Conservation (phyloP, 2,888 invertebrate genomes). For the Rhimphoctona megacephalus region DNA sequence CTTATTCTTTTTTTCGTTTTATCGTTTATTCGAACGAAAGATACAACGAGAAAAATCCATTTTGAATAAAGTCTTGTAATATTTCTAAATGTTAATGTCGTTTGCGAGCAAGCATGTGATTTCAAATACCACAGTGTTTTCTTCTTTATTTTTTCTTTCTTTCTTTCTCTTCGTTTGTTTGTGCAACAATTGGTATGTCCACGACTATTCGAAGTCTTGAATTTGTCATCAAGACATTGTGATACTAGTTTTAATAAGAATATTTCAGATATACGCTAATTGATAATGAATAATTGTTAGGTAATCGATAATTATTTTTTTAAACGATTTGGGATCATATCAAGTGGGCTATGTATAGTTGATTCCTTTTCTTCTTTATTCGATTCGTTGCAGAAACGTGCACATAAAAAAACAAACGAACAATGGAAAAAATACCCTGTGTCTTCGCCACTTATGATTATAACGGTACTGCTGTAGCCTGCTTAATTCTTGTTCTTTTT, state of each 20-base stretch:
- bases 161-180: slow-evolving; percentile 14
- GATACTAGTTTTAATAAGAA: slow-evolving; percentile 81
- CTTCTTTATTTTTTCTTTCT: slow-evolving; percentile 2
- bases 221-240: slow-evolving; percentile 82
- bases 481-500: background rate
- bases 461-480: slow-evolving; percentile 35
- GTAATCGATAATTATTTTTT: slow-evolving; percentile 77
- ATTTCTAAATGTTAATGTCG: slow-evolving; percentile 19
- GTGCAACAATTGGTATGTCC: slow-evolving; percentile 69
- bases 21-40: slow-evolving; percentile 4
- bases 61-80: slow-evolving; percentile 50
- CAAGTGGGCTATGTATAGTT: slow-evolving; percentile 73
- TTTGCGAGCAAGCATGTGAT: slow-evolving; percentile 41
- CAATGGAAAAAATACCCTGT: slow-evolving; percentile 17
- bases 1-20: slow-evolving; percentile 2
- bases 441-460: slow-evolving; percentile 49
- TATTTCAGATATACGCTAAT: slow-evolving; percentile 68
- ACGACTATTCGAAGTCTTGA: slow-evolving; percentile 81
- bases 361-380: slow-evolving; percentile 61
- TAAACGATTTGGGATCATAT: slow-evolving; percentile 75
- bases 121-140: slow-evolving; percentile 23
- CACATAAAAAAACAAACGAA: slow-evolving; percentile 26
- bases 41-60: slow-evolving; percentile 20
- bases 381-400: background rate
- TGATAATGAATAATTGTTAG: slow-evolving; percentile 66